Percentiles rank a stretch among this genome's conserved stretches.
phyloP scores from a whole-genome alignment of 2,888 invertebrate genomes.

The Andrena dorsata region DNA sequence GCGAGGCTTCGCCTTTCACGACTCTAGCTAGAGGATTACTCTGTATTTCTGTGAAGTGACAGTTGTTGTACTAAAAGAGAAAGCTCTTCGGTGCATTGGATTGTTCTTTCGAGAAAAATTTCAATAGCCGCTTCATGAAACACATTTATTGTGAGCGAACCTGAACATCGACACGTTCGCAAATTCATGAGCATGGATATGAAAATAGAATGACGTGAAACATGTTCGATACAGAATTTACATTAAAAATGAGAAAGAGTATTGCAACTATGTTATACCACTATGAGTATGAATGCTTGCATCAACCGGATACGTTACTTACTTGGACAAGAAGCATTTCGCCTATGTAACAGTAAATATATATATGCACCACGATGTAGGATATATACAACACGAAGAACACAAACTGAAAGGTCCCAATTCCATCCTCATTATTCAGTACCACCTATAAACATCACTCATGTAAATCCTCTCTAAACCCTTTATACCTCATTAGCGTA shows the following conservation, averaged over 20 bases:
- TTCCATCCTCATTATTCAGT: neutral
- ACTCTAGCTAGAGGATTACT: too few relatives aligned
- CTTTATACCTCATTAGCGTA: too few relatives aligned
- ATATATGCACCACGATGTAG: slow-evolving; percentile 63
- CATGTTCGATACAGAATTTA: neutral
- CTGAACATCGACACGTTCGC: too few relatives aligned
- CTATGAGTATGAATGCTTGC: neutral
- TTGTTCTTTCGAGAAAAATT: too few relatives aligned
- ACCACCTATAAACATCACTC: slow-evolving; percentile 16
- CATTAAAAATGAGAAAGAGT: neutral
- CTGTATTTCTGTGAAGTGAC: too few relatives aligned
- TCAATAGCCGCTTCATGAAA: too few relatives aligned
- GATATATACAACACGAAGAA: slow-evolving; percentile 58
- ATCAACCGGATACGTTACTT: slow-evolving; percentile 2
- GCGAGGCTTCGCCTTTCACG: too few relatives aligned
- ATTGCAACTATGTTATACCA: neutral
- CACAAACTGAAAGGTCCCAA: slow-evolving; percentile 47
- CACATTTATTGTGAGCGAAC: too few relatives aligned
- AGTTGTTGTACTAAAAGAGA: too few relatives aligned
- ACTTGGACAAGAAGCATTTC: slow-evolving; percentile 64
- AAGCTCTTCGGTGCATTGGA: too few relatives aligned
- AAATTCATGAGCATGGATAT: neutral
- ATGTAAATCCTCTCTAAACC: slow-evolving; percentile 8
- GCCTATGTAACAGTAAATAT: slow-evolving; percentile 74
- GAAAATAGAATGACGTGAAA: neutral